Evolutionary conservation across 1,140 invertebrate genomes (phyloP).

Genomic region (Drosophila serrata): DNA sequence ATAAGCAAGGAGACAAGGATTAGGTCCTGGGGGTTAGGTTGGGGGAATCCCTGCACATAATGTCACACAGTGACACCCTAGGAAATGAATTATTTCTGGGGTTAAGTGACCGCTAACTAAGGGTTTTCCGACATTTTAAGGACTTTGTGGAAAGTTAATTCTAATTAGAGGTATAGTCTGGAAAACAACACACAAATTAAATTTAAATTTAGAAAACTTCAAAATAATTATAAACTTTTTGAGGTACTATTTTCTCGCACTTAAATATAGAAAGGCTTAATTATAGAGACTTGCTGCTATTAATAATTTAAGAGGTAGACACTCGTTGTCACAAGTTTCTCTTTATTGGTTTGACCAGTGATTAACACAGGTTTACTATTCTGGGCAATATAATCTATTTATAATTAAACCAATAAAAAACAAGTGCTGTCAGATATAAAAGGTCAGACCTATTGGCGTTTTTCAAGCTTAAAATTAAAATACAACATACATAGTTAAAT

Average conservation of each 20-base stretch:
- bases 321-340: not conserved
- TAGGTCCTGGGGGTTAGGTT: conserved; percentile 1
- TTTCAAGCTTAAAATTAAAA: too few species aligned
- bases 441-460: not conserved
- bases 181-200: not conserved
- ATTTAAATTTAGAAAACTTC: not conserved
- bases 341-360: not conserved
- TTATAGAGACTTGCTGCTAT: not conserved
- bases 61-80: conserved; percentile 15
- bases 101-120: conserved; percentile 25
- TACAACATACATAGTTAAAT: too few species aligned
- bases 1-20: conserved; percentile 46
- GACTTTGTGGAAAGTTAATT: not conserved
- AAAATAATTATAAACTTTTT: not conserved
- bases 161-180: conserved; percentile 9
- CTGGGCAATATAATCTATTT: conserved; percentile 1
- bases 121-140: not conserved
- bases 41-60: conserved; percentile 23
- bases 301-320: not conserved
- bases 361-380: conserved; percentile 4
- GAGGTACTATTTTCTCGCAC: fast-evolving
- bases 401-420: conserved; percentile 4
- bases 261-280: not conserved
- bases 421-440: too few species aligned
- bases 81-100: conserved; percentile 39